A percentile compares a stretch with the other conserved stretches of the same genome.
These are phyloP conservation scores for Trogon surrucura DNA, from an alignment of 2,113 vertebrate species.

Conservation along the genomic window DNA sequence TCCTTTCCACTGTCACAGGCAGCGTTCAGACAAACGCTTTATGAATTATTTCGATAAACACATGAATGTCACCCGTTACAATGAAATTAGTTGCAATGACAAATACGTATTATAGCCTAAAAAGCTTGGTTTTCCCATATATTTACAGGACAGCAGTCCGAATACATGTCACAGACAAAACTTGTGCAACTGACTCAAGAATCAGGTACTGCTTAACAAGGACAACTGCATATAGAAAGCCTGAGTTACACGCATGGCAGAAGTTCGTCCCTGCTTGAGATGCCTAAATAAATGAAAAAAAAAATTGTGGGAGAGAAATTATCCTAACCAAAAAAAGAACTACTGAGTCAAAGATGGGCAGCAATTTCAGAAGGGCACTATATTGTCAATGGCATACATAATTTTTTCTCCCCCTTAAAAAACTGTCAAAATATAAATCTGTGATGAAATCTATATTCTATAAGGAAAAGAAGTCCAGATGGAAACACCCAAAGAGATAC, in stretches of 20 bases:
- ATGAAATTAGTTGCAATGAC: background rate
- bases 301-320: background rate
- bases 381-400: background rate
- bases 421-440: background rate
- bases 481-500: background rate
- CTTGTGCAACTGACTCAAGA: background rate
- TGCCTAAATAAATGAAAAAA: background rate
- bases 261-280: background rate
- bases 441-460: background rate
- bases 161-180: background rate
- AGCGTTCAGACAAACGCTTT: background rate
- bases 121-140: background rate
- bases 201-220: background rate
- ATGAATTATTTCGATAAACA: background rate
- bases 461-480: background rate
- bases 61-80: background rate
- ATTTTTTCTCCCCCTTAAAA: background rate
- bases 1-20: background rate
- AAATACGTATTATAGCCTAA: background rate
- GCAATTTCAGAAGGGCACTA: background rate
- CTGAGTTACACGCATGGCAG: accelerated
- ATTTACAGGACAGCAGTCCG: background rate
- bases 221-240: background rate
- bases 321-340: background rate
- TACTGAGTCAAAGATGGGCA: background rate